phyloP scores from a whole-genome alignment of 2,113 vertebrate species.

The Actenoides lindsayi region DNA sequence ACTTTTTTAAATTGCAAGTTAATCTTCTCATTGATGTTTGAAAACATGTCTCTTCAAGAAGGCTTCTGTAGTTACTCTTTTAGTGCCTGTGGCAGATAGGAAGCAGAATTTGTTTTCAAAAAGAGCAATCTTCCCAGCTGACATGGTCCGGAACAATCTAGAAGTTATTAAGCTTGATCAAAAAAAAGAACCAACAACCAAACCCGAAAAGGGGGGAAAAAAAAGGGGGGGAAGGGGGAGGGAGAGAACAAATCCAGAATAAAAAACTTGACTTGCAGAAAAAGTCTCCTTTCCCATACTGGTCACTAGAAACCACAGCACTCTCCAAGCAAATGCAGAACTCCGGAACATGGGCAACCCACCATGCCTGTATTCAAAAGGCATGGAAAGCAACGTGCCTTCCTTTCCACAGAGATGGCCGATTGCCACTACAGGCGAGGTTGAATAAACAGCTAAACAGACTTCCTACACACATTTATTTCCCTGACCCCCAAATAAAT shows the following conservation, averaged over 20 bases:
- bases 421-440: background rate
- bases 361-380: background rate
- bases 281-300: background rate
- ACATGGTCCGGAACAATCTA: background rate
- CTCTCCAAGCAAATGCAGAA: accelerated
- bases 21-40: background rate
- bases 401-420: background rate
- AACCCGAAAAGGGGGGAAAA: no score
- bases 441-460: background rate
- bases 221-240: background rate
- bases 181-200: background rate
- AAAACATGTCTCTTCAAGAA: background rate
- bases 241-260: no score
- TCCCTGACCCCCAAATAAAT: background rate
- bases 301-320: background rate
- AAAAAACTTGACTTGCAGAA: background rate
- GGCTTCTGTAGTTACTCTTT: background rate
- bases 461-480: background rate
- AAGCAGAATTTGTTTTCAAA: background rate
- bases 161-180: background rate
- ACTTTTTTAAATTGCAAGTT: background rate
- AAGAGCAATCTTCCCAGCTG: background rate
- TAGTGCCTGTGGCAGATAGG: background rate
- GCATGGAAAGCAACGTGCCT: background rate
- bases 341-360: background rate